phyloP scores from a whole-genome alignment of 30 jellyfish, hydroid and myxozoan genomes.

The Euphysa ruthae region DNA sequence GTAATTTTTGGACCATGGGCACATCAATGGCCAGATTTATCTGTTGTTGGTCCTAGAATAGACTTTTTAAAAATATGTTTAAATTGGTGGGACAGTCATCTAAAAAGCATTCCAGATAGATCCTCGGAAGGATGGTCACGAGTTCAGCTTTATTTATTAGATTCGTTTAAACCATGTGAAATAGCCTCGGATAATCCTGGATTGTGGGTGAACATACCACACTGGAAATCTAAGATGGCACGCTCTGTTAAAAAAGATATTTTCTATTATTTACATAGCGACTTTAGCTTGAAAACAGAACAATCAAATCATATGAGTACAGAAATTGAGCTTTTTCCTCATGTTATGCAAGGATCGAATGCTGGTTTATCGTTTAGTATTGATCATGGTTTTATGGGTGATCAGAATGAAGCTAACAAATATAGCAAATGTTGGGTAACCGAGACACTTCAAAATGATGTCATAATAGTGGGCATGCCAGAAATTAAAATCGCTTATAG shows the following conservation, averaged over 20 bases:
- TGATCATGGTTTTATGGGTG: conserved; percentile 23
- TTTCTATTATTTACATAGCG: not conserved
- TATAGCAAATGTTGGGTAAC: conserved; percentile 22
- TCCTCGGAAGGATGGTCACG: conserved; percentile 13
- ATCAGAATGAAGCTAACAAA: conserved; percentile 21
- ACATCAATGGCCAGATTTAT: conserved; percentile 39
- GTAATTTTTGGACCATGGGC: conserved; percentile 37
- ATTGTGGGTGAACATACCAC: not conserved
- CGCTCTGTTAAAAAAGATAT: not conserved
- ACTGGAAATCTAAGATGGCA: conserved; percentile 1
- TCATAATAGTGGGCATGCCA: conserved; percentile 11
- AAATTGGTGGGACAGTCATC: conserved; percentile 36
- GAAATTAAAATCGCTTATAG: not conserved
- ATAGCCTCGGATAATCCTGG: not conserved
- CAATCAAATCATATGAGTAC: not conserved
- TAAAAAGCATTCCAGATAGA: not conserved
- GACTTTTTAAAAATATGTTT: conserved; percentile 19
- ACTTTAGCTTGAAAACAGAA: not conserved
- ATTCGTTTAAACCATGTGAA: conserved; percentile 8
- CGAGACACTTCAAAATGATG: conserved; percentile 3
- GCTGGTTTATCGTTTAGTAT: conserved; percentile 9
- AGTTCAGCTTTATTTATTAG: not conserved
- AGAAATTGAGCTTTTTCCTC: not conserved
- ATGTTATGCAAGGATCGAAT: conserved; percentile 20
- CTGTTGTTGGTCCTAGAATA: conserved; percentile 22